Base-by-base conservation (phyloP, 1,140 invertebrate species). In the Drosophila tani region DNA sequence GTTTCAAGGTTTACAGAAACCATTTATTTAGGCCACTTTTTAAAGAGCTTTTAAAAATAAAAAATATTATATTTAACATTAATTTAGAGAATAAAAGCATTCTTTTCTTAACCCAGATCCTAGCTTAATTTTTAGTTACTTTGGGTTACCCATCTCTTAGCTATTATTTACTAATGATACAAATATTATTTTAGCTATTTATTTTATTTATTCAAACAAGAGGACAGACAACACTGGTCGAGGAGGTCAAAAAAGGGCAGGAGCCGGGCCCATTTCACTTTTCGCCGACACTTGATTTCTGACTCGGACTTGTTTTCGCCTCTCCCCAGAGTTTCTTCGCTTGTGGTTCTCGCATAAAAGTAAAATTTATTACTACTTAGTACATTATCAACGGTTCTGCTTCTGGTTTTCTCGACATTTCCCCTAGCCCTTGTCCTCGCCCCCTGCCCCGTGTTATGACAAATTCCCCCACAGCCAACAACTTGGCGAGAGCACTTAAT, bases 361-460 rank as follows among this genome's bases (percentile, higher is more conserved):
- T 90, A 90, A 90, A 90, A 90, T 90, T 90, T 90, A 90, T 90
- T 76, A 73, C 85, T 73, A 67, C 75, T 90, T 90, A 79, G 86
- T 85, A 73, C 75, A 84, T 79, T 79, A 90, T 81, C 73, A 88
- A 79, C 85, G 65, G 73, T 68, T 79, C 40, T 53, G 56, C 53
- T 60, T 55, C 51, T 63, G 35, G 50, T 41, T 24, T 29, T 15
- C 51, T 40, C 35, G 15, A 45, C 27, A 40, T 43, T 53, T 41
- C 21, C 70, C 51, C 27, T 8, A 1, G 4, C 12, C 19, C 19
- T 14, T 15, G 8, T 4, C 14, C 12, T 12, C 35, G 35, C 35
- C 32, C 21, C 2, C 24, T 35, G 8, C 50, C 9, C 11, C 46
- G 32, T 57, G 63, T 73, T 84, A 84, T 85, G 82, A 85, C 82